phyloP scores from a whole-genome alignment of 2,888 invertebrate species.

The Trachelus stipa region DNA sequence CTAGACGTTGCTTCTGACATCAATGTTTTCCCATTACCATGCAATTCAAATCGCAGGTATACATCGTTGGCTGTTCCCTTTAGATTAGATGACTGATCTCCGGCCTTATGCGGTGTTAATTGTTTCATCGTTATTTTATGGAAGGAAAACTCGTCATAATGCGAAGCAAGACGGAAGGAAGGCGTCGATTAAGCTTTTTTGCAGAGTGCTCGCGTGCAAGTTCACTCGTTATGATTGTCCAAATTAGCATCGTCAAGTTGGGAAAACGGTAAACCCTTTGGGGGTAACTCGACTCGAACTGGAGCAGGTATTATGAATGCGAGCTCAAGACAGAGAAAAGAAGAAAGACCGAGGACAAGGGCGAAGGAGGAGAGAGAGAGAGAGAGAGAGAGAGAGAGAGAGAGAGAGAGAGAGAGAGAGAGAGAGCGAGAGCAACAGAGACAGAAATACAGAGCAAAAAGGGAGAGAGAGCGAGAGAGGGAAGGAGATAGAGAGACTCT shows the following conservation, averaged over 20 bases:
- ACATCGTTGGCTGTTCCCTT: no score
- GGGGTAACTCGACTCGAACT: background rate
- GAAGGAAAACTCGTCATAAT: background rate
- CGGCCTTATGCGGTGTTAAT: no score
- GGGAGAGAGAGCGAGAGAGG: no score
- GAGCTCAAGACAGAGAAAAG: background rate
- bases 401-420: no score
- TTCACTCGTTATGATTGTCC: background rate
- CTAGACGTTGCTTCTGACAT: no score
- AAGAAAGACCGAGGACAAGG: background rate
- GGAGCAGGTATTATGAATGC: background rate
- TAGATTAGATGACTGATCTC: no score
- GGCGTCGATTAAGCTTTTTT: background rate
- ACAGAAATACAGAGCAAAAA: no score
- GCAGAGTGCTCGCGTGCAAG: background rate
- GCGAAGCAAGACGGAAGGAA: background rate
- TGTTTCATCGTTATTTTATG: background rate
- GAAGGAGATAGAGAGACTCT: background rate
- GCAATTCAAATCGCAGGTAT: no score
- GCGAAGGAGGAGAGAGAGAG: background rate
- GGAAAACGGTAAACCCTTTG: background rate
- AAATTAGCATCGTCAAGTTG: background rate
- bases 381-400: background rate
- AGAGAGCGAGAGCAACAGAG: no score
- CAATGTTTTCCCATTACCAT: no score